These are phyloP conservation scores for Elysia chlorotica DNA, from an alignment of 1,140 invertebrate genomes.

Conservation along the genomic window DNA sequence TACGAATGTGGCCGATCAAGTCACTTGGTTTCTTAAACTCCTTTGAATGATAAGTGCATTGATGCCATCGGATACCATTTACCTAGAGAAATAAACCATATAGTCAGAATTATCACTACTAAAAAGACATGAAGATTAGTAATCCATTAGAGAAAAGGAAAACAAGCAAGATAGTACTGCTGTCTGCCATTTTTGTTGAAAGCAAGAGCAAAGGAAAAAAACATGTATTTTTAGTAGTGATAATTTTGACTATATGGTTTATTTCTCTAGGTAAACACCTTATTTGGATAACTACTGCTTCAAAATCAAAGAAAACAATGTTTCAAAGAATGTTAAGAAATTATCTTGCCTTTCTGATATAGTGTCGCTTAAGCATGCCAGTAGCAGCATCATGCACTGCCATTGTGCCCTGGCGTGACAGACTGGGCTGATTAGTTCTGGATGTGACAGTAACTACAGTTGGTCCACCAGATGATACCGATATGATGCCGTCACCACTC, in stretches of 20 bases:
- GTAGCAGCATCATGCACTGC: slow-evolving; percentile 59
- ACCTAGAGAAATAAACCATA: too few species aligned
- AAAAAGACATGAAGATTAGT: too few species aligned
- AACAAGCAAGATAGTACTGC: too few species aligned
- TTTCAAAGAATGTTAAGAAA: too few species aligned
- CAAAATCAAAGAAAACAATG: too few species aligned
- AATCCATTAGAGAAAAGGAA: too few species aligned
- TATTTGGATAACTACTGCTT: too few species aligned
- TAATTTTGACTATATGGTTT: too few species aligned
- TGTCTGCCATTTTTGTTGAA: too few species aligned
- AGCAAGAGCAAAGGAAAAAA: too few species aligned
- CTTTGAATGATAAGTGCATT: slow-evolving; percentile 71
- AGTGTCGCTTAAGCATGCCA: slow-evolving; percentile 57
- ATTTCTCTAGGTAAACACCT: too few species aligned
- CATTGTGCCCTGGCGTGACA: slow-evolving; percentile 39
- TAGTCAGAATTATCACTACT: too few species aligned
- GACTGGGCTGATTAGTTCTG: slow-evolving; percentile 6
- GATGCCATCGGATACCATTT: slow-evolving; percentile 67
- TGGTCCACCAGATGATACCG: background rate
- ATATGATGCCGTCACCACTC: background rate
- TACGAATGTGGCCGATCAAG: slow-evolving; percentile 67
- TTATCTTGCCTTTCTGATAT: slow-evolving; percentile 65
- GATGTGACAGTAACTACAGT: slow-evolving; percentile 9
- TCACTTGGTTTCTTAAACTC: slow-evolving; percentile 76
- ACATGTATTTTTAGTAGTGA: slow-evolving; percentile 90